A percentile compares a stretch with the other conserved stretches of the same genome.
Evolutionary conservation across 1,140 invertebrate species (phyloP).

Genomic region (Mactra quadrangularis): DNA sequence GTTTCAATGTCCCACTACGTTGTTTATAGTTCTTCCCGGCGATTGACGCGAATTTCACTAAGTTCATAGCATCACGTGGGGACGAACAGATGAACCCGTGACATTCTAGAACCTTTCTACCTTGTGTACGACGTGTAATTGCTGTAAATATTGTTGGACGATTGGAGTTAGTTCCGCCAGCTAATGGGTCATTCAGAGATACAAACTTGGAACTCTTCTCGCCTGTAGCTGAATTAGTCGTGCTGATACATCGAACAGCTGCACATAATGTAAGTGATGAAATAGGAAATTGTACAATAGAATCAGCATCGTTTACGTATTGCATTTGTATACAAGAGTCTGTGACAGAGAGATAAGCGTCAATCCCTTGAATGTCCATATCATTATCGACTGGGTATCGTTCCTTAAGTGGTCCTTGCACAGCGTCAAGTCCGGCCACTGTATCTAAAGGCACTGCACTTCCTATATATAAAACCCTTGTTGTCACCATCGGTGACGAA

Average conservation of each 20-base stretch:
- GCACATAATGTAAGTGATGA: slow-evolving; percentile 98
- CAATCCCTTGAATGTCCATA: slow-evolving; percentile 75
- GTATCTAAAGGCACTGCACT: slow-evolving; percentile 98
- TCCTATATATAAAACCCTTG: slow-evolving; percentile 98
- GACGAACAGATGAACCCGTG: slow-evolving; percentile 98
- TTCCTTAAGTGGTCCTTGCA: slow-evolving; percentile 98
- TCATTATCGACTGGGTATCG: slow-evolving; percentile 87
- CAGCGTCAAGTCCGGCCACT: slow-evolving; percentile 96
- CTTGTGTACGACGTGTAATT: slow-evolving; percentile 95
- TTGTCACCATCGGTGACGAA: slow-evolving; percentile 82
- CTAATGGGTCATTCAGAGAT: slow-evolving; percentile 94
- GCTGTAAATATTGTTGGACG: slow-evolving; percentile 99
- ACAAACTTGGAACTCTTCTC: slow-evolving; percentile 90
- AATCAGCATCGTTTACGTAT: slow-evolving; percentile 97
- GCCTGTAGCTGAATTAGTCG: slow-evolving; percentile 72
- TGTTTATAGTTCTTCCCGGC: slow-evolving; percentile 71
- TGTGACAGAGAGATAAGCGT: slow-evolving; percentile 93
- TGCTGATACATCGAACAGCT: slow-evolving; percentile 88
- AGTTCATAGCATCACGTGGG: slow-evolving; percentile 77
- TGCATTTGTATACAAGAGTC: slow-evolving; percentile 97
- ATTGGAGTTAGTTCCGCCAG: slow-evolving; percentile 84
- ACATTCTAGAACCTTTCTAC: slow-evolving; percentile 99
- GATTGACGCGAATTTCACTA: slow-evolving; percentile 78
- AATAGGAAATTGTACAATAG: slow-evolving; percentile 98
- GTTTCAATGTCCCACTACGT: slow-evolving; percentile 37